Percentiles rank a stretch among this genome's conserved stretches.
phyloP scores from a whole-genome alignment of 2,888 invertebrate species.

The Chrysomela aeneicollis region DNA sequence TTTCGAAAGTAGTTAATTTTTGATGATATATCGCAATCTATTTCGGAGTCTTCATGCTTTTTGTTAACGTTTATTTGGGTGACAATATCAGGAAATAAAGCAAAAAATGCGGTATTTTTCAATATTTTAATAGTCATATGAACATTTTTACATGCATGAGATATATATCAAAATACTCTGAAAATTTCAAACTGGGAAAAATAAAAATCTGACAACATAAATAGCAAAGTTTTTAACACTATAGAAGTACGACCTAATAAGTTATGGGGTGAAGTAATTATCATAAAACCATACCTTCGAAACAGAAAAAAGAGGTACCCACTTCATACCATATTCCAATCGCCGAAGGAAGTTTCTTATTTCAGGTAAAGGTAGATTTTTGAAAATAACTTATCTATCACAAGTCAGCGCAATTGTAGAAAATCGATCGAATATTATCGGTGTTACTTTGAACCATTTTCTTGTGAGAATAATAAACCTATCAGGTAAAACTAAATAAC shows the following conservation, averaged over 20 bases:
- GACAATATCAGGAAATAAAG: constrained; percentile 7
- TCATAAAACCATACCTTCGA: constrained; percentile 50
- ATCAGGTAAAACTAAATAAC: constrained; percentile 49
- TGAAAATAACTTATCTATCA: too few species aligned
- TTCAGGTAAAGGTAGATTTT: constrained; percentile 28
- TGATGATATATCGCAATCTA: too few species aligned
- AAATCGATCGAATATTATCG: background rate
- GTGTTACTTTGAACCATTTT: background rate
- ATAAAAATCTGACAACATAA: constrained; percentile 51
- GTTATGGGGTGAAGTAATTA: constrained; percentile 45
- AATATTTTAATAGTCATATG: constrained; percentile 56
- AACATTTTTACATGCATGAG: constrained; percentile 61
- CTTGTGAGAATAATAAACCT: constrained; percentile 17
- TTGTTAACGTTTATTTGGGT: too few species aligned
- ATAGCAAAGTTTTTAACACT: constrained; percentile 50
- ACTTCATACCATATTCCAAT: constrained; percentile 43
- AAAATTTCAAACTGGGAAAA: constrained; percentile 49
- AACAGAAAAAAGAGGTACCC: constrained; percentile 50
- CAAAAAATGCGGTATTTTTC: constrained; percentile 25
- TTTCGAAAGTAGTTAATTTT: too few species aligned
- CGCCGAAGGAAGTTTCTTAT: constrained; percentile 3
- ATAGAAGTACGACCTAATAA: constrained; percentile 44
- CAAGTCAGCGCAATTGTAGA: constrained; percentile 33
- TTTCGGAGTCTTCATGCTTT: background rate
- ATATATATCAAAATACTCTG: constrained; percentile 56